Evolutionary conservation across 2,797 vertebrate species (phyloP), one percentile per base, ranked within the genome.

Genomic region (Champsocephalus gunnari): DNA sequence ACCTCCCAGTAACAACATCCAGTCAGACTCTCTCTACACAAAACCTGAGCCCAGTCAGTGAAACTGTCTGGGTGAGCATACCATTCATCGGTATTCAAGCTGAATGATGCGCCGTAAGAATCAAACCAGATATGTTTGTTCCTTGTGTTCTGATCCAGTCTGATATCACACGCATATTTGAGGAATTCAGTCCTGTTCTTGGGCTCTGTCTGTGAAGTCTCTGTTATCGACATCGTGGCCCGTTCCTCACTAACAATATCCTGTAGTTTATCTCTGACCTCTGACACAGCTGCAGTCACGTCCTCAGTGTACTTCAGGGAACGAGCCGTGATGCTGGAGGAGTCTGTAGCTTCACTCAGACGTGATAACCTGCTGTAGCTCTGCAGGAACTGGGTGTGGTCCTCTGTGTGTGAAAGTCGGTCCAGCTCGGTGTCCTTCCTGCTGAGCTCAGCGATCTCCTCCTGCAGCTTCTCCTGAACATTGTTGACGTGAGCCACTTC

Each of bases 41-140:
- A 53, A 0, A 67, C 12, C 0, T 72, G 73, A 53, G 0, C 0
- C 63, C 47, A 67, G 19, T 55, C 11, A 21, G 0, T 47, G 17
- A 80, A 75, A 1, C 3, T 43, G 47, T 80, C 68, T 63, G 68
- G 67, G 44, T 43, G n/a, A 60, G 0, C 1, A 4, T 2, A 21
- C 21, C 21, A 21, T 2, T 21, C 0, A 21, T 3, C 3, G 3
- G 3, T 3, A 24, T 24, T 3, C 3, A 24, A 19, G 19, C 19
- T 19, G 19, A 19, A 19, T 19, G 19, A 19, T 19, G 19, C 19
- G 19, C 19, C 19, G 19, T 19, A 19, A 19, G 19, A 19, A 19
- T 19, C 19, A 19, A 19, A 24, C 24, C 2, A 3, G 28, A 28
- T 4, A 28, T 5, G 4, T 28, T 28, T 5, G 28, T 1, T 28